Percentiles rank a stretch among this genome's conserved stretches.
phyloP scores from a whole-genome alignment of 1,140 invertebrate genomes.

The Leptoteleia sp. region DNA sequence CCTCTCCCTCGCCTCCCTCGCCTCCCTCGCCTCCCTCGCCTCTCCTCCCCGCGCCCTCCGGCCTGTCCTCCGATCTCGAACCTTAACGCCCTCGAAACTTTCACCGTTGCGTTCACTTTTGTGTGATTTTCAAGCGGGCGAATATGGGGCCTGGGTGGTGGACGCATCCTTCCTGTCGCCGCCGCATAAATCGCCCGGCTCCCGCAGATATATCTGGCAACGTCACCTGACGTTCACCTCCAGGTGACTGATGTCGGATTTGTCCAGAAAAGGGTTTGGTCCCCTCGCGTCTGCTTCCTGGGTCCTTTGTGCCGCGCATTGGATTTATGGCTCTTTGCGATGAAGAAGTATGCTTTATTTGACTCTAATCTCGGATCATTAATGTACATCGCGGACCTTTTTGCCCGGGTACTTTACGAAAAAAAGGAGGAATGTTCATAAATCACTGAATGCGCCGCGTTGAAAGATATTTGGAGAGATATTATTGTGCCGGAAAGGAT shows the following conservation, averaged over 20 bases:
- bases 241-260: conserved; percentile 54
- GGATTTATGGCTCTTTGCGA: conserved; percentile 59
- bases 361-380: conserved; percentile 64
- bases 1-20: no score
- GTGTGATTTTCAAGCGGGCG: conserved; percentile 32
- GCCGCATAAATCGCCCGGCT: conserved; percentile 59
- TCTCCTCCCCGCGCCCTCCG: conserved; percentile 19
- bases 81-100: conserved; percentile 57
- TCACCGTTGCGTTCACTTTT: conserved; percentile 43
- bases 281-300: conserved; percentile 47
- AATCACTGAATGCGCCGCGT: conserved; percentile 53
- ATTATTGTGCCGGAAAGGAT: conserved; percentile 57
- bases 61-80: conserved; percentile 48
- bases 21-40: no score
- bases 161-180: conserved; percentile 17
- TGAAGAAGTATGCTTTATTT: conserved; percentile 63
- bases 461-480: conserved; percentile 62
- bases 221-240: conserved; percentile 63
- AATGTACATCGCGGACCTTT: conserved; percentile 60
- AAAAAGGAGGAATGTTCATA: conserved; percentile 45
- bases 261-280: conserved; percentile 58
- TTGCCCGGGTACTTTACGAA: conserved; percentile 45
- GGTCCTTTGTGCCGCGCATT: conserved; percentile 48
- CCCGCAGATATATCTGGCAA: conserved; percentile 57
- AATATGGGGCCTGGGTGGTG: conserved; percentile 19